phyloP scores from a whole-genome alignment of 2,113 vertebrate species.

The Protobothrops mucrosquamatus region DNA sequence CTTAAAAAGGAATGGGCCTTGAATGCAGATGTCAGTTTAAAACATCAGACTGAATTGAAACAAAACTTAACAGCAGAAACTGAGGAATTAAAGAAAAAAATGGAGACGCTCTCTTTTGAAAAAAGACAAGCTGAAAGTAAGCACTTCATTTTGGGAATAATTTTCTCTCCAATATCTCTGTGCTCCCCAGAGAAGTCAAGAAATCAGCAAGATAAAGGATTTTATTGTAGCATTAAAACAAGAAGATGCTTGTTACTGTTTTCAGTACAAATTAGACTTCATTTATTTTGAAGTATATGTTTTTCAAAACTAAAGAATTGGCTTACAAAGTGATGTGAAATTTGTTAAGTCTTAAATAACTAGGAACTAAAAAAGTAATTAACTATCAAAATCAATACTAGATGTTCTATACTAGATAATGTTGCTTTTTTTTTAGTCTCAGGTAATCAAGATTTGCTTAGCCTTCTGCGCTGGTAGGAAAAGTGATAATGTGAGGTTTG shows the following conservation, averaged over 20 bases:
- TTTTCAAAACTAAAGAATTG: not conserved
- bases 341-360: not conserved
- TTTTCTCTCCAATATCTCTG: not conserved
- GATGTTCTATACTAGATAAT: not conserved
- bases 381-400: not conserved
- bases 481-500: not conserved
- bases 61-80: constrained; percentile 67
- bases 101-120: constrained; percentile 71
- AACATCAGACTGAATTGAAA: constrained; percentile 67
- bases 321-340: not conserved
- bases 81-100: constrained; percentile 70
- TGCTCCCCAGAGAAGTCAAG: not conserved
- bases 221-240: not conserved
- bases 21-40: constrained; percentile 56
- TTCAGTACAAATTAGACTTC: not conserved
- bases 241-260: not conserved
- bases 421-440: not conserved
- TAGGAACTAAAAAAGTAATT: not conserved
- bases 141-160: constrained; percentile 35
- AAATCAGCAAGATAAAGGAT: not conserved
- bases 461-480: not conserved
- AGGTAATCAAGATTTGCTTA: not conserved
- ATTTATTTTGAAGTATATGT: not conserved
- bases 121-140: constrained; percentile 74
- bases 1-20: constrained; percentile 70